These are phyloP conservation scores for Paramormyrops kingsleyae DNA, from an alignment of 2,113 vertebrate species.

Conservation along the genomic window DNA sequence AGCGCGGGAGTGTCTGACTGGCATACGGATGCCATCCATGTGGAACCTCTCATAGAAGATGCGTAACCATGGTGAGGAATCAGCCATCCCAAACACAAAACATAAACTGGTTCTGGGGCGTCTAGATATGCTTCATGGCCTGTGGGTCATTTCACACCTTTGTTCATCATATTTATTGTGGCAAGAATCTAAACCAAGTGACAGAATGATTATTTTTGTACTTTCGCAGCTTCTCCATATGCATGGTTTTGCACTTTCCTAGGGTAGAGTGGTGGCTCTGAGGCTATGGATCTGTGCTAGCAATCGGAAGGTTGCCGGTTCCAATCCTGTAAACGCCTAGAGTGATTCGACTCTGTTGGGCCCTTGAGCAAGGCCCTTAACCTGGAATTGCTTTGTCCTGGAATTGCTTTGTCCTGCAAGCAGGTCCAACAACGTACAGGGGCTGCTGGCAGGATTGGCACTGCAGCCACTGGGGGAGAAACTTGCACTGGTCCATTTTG, in stretches of 20 bases:
- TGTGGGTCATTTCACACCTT: background rate
- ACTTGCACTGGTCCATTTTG: no score
- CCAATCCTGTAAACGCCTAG: no score
- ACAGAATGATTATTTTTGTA: background rate
- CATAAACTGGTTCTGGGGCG: background rate
- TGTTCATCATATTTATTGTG: background rate
- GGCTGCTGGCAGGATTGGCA: no score
- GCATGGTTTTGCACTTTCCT: background rate
- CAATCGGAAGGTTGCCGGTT: no score
- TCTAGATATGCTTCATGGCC: background rate
- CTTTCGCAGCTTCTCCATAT: background rate
- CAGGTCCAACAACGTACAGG: no score
- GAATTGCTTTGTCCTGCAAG: no score
- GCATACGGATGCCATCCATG: background rate
- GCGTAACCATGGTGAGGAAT: background rate
- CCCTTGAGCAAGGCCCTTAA: no score
- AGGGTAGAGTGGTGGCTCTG: background rate
- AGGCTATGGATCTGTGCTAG: no score
- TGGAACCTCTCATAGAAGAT: background rate
- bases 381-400: no score
- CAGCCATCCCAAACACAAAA: background rate
- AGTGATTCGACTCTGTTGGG: no score
- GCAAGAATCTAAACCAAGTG: background rate
- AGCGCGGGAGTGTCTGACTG: no score
- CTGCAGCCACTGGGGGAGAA: no score